Evolutionary conservation across 2,797 vertebrate species (phyloP), one percentile per base, ranked within the genome.

Genomic region (Emys orbicularis): DNA sequence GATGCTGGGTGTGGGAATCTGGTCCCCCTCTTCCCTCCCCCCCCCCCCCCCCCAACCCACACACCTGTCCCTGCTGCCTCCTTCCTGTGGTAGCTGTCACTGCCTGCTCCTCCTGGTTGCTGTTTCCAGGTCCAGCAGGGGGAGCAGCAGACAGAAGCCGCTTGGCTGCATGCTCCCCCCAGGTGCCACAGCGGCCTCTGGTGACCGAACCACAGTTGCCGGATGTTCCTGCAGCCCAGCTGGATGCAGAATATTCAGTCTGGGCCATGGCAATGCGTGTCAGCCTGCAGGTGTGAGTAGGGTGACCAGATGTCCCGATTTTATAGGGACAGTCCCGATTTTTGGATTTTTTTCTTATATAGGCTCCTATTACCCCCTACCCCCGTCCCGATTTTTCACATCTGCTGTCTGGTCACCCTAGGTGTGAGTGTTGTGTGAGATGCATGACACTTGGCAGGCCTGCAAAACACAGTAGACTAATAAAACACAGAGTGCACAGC

Each of bases 341-440:
- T n/a, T n/a, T n/a, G n/a, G n/a, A n/a, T n/a, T n/a, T n/a, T n/a
- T n/a, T n/a, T n/a, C n/a, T n/a, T n/a, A n/a, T n/a, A n/a, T n/a
- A n/a, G n/a, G n/a, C n/a, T n/a, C n/a, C n/a, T n/a, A n/a, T n/a
- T n/a, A n/a, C n/a, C n/a, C n/a, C n/a, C n/a, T n/a, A n/a, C n/a
- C n/a, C n/a, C n/a, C n/a, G n/a, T n/a, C n/a, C n/a, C n/a, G n/a
- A n/a, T n/a, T n/a, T n/a, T n/a, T n/a, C n/a, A n/a, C n/a, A n/a
- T n/a, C n/a, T n/a, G n/a, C n/a, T n/a, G n/a, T n/a, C n/a, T n/a
- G n/a, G n/a, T n/a, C n/a, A n/a, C n/a, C n/a, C n/a, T n/a, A 5
- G 0, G 0, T 12, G 27, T 1, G 1, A 29, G 54, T 41, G 44
- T 81, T 81, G 53, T 1, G 0, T 49, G 5, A 0, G 1, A 29